Conservation (phyloP, 2,888 invertebrate genomes). For the Cryptophagus acutangulus region DNA sequence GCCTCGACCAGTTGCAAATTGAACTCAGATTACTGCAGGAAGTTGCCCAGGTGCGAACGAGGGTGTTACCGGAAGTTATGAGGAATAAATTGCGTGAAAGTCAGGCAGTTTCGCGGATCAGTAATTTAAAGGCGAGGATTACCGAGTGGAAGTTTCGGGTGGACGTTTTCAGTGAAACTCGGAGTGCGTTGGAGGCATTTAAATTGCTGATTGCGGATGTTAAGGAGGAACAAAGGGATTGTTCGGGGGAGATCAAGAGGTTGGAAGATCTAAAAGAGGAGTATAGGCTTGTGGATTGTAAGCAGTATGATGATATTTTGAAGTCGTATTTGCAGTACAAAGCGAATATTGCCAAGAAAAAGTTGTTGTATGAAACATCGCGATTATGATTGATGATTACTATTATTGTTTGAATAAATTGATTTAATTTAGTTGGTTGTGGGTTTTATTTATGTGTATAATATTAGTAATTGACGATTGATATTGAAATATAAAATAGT, state of each 20-base stretch:
- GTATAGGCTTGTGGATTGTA: conserved; percentile 44
- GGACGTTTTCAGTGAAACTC: conserved; percentile 47
- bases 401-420: too few relatives aligned
- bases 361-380: conserved; percentile 24
- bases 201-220: conserved; percentile 41
- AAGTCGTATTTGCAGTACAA: conserved; percentile 45
- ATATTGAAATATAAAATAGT: too few relatives aligned
- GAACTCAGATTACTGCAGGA: too few relatives aligned
- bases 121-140: conserved; percentile 40
- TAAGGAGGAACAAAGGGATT: conserved; percentile 41
- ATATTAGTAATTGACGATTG: too few relatives aligned
- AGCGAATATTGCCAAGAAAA: conserved; percentile 44
- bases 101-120: conserved; percentile 41
- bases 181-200: conserved; percentile 45
- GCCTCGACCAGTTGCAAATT: too few relatives aligned
- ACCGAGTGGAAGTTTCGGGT: conserved; percentile 30
- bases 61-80: conserved; percentile 37
- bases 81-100: conserved; percentile 40
- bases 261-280: conserved; percentile 42
- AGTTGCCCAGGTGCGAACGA: too few relatives aligned
- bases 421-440: too few relatives aligned
- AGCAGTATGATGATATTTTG: conserved; percentile 47
- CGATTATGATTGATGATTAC: too few relatives aligned
- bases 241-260: conserved; percentile 41
- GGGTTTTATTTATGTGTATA: too few relatives aligned